These are phyloP conservation scores for Pectinophora gossypiella DNA, from an alignment of 1,140 invertebrate species.

Conservation along the genomic window DNA sequence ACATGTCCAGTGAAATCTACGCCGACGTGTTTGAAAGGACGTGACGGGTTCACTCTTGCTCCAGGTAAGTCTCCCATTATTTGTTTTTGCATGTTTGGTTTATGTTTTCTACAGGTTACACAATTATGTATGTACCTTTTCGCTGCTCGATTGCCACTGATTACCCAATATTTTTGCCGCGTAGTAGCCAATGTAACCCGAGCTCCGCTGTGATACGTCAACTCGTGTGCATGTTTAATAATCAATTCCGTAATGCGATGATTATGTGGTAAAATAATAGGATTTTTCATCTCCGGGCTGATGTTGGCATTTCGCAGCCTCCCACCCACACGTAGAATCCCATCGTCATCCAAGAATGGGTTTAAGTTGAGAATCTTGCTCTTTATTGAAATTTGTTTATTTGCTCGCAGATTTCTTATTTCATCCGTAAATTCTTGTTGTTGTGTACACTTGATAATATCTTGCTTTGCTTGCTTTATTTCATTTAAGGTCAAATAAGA, in stretches of 20 bases:
- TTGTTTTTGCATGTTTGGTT: too few species aligned
- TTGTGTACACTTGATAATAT: too few species aligned
- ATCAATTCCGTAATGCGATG: constrained; percentile 19
- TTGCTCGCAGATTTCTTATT: too few species aligned
- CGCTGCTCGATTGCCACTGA: constrained; percentile 21
- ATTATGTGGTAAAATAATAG: constrained; percentile 17
- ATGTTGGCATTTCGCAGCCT: constrained; percentile 14
- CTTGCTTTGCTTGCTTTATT: too few species aligned
- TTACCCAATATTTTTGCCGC: constrained; percentile 10
- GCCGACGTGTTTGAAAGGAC: background rate
- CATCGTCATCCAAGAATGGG: background rate
- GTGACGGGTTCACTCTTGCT: background rate
- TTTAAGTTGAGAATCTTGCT: too few species aligned
- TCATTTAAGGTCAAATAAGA: too few species aligned
- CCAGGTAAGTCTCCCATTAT: background rate
- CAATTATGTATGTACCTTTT: constrained; percentile 14
- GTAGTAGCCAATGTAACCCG: constrained; percentile 10
- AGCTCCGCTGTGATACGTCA: constrained; percentile 17
- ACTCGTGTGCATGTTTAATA: constrained; percentile 16
- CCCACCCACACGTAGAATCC: constrained; percentile 13
- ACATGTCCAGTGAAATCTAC: background rate
- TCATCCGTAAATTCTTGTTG: too few species aligned
- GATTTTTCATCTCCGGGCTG: constrained; percentile 14
- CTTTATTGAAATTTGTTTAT: too few species aligned
- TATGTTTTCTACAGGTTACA: too few species aligned